A percentile compares a stretch with the other conserved stretches of the same genome.
Conservation (phyloP, 2,797 vertebrate species). For the Diplodus sargus region DNA sequence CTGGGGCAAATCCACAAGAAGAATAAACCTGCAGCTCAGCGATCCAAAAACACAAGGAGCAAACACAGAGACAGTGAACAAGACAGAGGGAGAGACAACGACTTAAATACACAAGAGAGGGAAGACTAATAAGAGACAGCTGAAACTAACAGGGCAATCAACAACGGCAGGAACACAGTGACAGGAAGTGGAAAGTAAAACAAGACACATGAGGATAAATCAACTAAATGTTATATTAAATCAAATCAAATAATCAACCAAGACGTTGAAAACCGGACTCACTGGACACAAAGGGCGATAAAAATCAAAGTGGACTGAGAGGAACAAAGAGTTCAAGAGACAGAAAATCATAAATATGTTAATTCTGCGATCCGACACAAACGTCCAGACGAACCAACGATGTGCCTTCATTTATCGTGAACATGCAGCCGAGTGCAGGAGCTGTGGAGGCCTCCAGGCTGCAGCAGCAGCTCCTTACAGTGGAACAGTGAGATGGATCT, state of each 20-base stretch:
- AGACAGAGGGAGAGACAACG: too few species aligned
- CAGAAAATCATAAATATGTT: conserved; percentile 23
- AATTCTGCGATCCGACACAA: conserved; percentile 25
- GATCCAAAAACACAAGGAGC: too few species aligned
- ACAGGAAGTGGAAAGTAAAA: too few species aligned
- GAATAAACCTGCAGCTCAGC: too few species aligned
- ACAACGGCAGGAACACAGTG: too few species aligned
- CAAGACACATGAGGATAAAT: too few species aligned
- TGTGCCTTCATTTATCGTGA: neutral
- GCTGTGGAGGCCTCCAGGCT: conserved; percentile 15
- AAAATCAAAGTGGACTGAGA: neutral
- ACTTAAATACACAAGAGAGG: too few species aligned
- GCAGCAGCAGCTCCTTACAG: conserved; percentile 16
- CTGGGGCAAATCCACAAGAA: too few species aligned
- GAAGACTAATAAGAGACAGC: too few species aligned
- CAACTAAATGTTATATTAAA: too few species aligned
- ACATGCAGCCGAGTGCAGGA: conserved; percentile 6
- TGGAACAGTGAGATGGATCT: conserved; percentile 32
- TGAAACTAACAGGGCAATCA: too few species aligned
- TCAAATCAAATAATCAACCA: neutral
- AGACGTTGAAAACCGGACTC: neutral
- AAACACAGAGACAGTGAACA: too few species aligned
- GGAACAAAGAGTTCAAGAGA: neutral
- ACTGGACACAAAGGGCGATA: neutral
- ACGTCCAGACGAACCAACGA: conserved; percentile 7